phyloP scores from a whole-genome alignment of 2,797 vertebrate species.

The Sibirionetta formosa region DNA sequence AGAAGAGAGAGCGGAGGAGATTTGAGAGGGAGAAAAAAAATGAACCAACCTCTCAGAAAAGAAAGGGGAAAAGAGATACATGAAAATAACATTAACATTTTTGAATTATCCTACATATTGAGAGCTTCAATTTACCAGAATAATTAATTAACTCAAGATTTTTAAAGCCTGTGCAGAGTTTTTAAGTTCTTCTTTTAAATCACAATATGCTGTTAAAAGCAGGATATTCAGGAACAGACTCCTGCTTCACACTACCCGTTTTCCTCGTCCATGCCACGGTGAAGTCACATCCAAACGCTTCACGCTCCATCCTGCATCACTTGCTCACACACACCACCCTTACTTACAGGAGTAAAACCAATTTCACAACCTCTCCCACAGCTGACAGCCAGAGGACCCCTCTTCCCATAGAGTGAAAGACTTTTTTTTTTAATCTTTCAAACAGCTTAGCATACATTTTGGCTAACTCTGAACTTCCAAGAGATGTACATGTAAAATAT shows the following conservation, averaged over 20 bases:
- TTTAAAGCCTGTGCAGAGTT: neutral
- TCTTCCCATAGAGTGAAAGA: neutral
- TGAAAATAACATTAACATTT: conserved; percentile 34
- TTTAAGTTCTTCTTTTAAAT: conserved; percentile 18
- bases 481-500: neutral
- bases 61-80: conserved; percentile 10
- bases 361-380: neutral
- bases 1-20: neutral
- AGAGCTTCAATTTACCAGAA: conserved; percentile 18
- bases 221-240: neutral
- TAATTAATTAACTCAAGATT: conserved; percentile 8
- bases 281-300: neutral
- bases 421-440: neutral
- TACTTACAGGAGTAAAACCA: rapidly evolving
- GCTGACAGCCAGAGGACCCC: neutral
- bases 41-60: neutral
- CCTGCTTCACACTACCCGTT: neutral
- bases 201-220: neutral
- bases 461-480: neutral
- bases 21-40: neutral
- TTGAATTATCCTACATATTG: neutral
- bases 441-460: neutral
- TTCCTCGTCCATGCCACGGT: neutral
- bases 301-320: neutral
- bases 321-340: neutral